phyloP scores from a whole-genome alignment of 2,113 vertebrate species.

The Bos taurus region DNA sequence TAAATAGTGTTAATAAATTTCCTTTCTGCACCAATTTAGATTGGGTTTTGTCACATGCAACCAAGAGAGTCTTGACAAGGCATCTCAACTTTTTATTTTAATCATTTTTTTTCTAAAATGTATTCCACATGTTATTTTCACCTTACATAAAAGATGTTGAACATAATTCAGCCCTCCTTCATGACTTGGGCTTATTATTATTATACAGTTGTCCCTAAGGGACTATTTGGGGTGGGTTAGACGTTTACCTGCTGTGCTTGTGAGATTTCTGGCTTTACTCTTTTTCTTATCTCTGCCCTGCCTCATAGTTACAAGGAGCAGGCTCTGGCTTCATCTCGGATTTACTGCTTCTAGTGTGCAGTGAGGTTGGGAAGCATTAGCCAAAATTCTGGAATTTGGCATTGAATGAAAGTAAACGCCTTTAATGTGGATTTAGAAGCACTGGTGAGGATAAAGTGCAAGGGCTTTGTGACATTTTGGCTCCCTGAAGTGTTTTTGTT shows the following conservation, averaged over 20 bases:
- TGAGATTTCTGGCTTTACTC: slow-evolving; percentile 5
- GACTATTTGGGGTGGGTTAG: neutral
- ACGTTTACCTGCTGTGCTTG: neutral
- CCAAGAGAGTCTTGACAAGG: neutral
- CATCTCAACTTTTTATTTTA: neutral
- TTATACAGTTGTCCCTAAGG: neutral
- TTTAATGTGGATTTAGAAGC: neutral
- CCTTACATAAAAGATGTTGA: neutral
- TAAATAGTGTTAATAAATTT: neutral
- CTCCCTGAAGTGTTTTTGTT: neutral
- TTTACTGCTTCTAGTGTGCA: neutral
- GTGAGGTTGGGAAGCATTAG: slow-evolving; percentile 1
- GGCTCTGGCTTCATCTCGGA: neutral
- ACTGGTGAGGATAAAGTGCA: neutral
- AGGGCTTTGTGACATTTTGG: neutral
- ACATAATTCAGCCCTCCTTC: neutral
- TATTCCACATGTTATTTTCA: neutral
- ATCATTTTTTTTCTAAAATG: neutral
- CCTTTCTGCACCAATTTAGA: neutral
- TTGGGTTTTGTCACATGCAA: neutral
- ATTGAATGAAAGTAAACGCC: slow-evolving; percentile 8
- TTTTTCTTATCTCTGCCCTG: neutral
- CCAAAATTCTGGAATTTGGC: slow-evolving; percentile 17
- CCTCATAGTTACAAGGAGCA: neutral
- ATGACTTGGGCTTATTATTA: neutral